phyloP scores from a whole-genome alignment of 92 coral and sea anemone genomes.

The Palythoa caribaeorum region DNA sequence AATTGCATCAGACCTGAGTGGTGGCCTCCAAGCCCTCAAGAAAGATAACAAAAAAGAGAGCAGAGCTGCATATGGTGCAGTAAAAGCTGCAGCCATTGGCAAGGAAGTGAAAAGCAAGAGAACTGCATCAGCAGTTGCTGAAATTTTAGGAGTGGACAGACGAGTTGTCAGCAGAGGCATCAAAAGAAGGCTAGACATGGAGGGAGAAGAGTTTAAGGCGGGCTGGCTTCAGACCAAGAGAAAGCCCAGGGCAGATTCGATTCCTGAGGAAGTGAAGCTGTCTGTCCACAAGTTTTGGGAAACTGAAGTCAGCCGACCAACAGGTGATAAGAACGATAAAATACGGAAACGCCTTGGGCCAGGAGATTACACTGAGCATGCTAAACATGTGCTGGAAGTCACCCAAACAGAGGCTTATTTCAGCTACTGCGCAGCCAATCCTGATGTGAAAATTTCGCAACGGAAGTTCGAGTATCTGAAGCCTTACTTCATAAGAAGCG shows the following conservation, averaged over 20 bases:
- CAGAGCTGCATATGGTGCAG: slow-evolving; percentile 26
- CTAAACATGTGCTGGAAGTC: slow-evolving; percentile 50
- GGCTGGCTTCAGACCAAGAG: slow-evolving; percentile 44
- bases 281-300: slow-evolving; percentile 33
- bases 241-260: slow-evolving; percentile 48
- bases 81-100: slow-evolving; percentile 18
- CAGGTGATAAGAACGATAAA: slow-evolving; percentile 60
- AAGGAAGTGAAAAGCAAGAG: not conserved
- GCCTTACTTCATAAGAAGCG: not conserved
- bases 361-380: slow-evolving; percentile 46
- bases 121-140: too few relatives aligned
- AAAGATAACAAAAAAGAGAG: slow-evolving; percentile 15
- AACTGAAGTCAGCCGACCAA: slow-evolving; percentile 55
- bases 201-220: slow-evolving; percentile 53
- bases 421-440: slow-evolving; percentile 34
- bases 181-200: slow-evolving; percentile 42
- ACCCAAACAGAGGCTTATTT: slow-evolving; percentile 48
- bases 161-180: slow-evolving; percentile 46
- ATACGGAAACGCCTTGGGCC: slow-evolving; percentile 47
- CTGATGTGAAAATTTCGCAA: slow-evolving; percentile 56
- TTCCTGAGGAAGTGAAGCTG: slow-evolving; percentile 37
- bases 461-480: slow-evolving; percentile 46
- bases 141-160: slow-evolving; percentile 12
- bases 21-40: slow-evolving; percentile 23
- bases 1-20: slow-evolving; percentile 13